A percentile compares a stretch with the other conserved stretches of the same genome.
These are phyloP conservation scores for Micromussa lordhowensis DNA, from an alignment of 92 coral and sea anemone genomes.

Conservation along the genomic window DNA sequence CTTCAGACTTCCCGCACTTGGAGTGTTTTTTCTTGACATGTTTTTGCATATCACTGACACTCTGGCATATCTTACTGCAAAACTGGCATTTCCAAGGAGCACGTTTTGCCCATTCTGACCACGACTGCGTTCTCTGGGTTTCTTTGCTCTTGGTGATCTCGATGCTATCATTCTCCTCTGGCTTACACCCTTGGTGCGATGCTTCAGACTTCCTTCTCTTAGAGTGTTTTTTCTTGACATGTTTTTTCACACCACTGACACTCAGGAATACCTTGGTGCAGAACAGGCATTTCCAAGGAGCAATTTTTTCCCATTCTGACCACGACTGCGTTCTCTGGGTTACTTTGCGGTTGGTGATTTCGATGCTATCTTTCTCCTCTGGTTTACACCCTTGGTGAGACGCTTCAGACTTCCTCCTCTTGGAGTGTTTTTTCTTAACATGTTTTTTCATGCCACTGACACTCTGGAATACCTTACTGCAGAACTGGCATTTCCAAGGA, in stretches of 20 bases:
- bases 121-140: not conserved
- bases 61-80: slow-evolving; percentile 19
- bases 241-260: slow-evolving; percentile 3
- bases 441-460: slow-evolving; percentile 5
- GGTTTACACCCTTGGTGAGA: not conserved
- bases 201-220: not conserved
- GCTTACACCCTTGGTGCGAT: not conserved
- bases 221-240: slow-evolving; percentile 21
- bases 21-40: slow-evolving; percentile 34
- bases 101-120: not conserved
- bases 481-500: not conserved
- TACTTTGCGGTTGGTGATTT: not conserved
- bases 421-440: not conserved
- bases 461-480: not conserved
- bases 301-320: not conserved
- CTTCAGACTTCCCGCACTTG: not conserved
- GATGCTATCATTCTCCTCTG: not conserved
- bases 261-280: slow-evolving; percentile 15
- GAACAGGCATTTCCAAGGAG: slow-evolving; percentile 15
- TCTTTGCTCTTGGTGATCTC: not conserved
- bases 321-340: not conserved
- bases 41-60: slow-evolving; percentile 1
- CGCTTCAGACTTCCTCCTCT: not conserved
- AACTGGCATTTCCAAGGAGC: slow-evolving; percentile 17
- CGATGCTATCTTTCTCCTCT: not conserved